phyloP scores from a whole-genome alignment of 2,888 invertebrate genomes.

The Andrena minutula region DNA sequence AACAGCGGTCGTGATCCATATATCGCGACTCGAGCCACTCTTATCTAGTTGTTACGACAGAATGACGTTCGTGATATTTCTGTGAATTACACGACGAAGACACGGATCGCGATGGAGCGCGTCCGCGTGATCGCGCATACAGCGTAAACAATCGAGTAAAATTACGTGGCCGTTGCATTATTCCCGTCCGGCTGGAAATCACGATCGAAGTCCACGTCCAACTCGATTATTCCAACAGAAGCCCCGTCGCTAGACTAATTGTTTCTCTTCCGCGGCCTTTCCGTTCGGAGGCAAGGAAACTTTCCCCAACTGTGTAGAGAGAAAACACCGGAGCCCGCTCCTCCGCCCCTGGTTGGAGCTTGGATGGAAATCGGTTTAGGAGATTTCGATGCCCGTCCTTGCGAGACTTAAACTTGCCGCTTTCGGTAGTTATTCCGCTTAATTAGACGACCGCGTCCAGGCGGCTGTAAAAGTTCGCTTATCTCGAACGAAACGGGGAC shows the following conservation, averaged over 20 bases:
- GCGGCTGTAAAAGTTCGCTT: slow-evolving; percentile 18
- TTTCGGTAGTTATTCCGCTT: slow-evolving; percentile 25
- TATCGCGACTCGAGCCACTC: slow-evolving; percentile 34
- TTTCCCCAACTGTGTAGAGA: slow-evolving; percentile 2
- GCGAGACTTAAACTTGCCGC: slow-evolving; percentile 49
- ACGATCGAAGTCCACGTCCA: background rate
- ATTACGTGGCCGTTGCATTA: slow-evolving; percentile 15
- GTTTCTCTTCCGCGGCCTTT: slow-evolving; percentile 3
- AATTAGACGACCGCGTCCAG: slow-evolving; percentile 34
- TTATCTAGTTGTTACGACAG: slow-evolving; percentile 46
- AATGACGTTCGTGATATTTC: slow-evolving; percentile 34
- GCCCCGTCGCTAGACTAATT: slow-evolving; percentile 27
- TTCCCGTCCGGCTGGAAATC: background rate
- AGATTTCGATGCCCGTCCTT: slow-evolving; percentile 36
- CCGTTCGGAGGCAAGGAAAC: slow-evolving; percentile 1
- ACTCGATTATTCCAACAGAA: slow-evolving; percentile 30
- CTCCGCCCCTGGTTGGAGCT: slow-evolving; percentile 17
- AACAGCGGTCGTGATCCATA: slow-evolving; percentile 40
- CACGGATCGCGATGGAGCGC: background rate
- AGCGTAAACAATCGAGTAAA: slow-evolving; percentile 28
- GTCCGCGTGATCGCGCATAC: background rate
- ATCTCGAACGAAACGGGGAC: slow-evolving; percentile 27
- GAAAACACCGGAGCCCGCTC: background rate
- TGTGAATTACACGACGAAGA: slow-evolving; percentile 2
- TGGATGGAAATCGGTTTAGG: slow-evolving; percentile 52